Base-by-base conservation (phyloP, 2,888 invertebrate genomes). In the Diarsia rubi region DNA sequence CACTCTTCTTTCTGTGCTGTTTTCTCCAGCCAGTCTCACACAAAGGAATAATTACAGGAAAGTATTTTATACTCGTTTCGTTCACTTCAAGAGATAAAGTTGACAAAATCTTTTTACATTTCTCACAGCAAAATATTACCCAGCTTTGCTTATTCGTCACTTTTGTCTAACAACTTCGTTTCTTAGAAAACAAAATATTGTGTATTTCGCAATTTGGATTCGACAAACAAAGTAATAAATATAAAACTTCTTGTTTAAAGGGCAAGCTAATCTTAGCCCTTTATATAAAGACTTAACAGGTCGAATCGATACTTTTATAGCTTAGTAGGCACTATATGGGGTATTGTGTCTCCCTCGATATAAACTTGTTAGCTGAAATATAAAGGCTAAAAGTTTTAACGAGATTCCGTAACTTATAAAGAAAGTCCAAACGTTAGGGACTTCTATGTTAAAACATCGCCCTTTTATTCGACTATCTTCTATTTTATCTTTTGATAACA, bases 301-400 rank as follows among this genome's bases (percentile, higher is more conserved):
- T 47, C 54, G 24, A 75, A 70, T 75, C 68, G 64, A 78, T 75
- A 82, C 73, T 62, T 73, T 79, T 70, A 44, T 21, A 70, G 37
- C 37, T 37, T 37, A 37, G 57, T 68, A 73, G 11, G 19, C 21
- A 66, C 65, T 52, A 52, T 78, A 78, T 31, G 60, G 73, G 49
- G 65, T 78, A 78, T 83, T 81, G 79, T 80, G 75, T 67, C 65
- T 75, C 27, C 31, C 57, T 52, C 77, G 74, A 86, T 84, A 86
- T 83, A 86, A 86, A 85, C 74, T 81, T 82, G 49, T 73, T 64
- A 63, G 73, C 75, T 76, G 75, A 79, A 78, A 81, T 81, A 85
- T 83, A 85, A 85, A 78, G 75, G 75, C 73, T 66, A 75, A 79
- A 86, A 86, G 85, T 86, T 86, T 83, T 85, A 86, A 86, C 79